Base-by-base conservation (phyloP, 2,888 invertebrate species). In the Pollenia angustigena region DNA sequence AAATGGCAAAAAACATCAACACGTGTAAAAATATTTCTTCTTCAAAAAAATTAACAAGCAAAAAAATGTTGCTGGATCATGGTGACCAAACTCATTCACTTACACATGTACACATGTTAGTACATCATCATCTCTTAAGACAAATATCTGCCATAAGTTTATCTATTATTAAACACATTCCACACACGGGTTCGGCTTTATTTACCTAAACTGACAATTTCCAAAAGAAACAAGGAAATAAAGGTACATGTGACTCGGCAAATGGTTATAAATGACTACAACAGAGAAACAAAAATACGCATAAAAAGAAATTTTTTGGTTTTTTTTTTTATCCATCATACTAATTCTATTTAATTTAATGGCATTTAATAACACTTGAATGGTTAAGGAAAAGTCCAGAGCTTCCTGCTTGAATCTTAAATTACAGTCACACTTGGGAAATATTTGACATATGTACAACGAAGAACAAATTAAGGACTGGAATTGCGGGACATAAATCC, bases 1-100 rank as follows among this genome's bases (percentile, higher is more conserved):
- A 54, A 85, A 80, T 85, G 42, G 74, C 18, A 56, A 18, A 56
- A 80, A 80, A 44, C 56, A 40, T 54, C 60, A 62, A 54, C 74
- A 74, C 68, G 54, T 84, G 74, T 62, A 60, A 42, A 56, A 60
- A 60, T 18, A 56, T 62, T 76, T 54, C 4, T 11, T 12, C 56
- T 11, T 3, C 16, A 69, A 52, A 71, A 68, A 12, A 8, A 14
- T 12, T 54, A 32, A 32, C 32, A 32, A 0, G 32, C 11, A 44
- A 71, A 56, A 66, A 69, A 68, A 80, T 62, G 71, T 69, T 85
- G 85, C 75, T 62, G 69, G 50, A 23, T 81, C 80, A 85, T 81
- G 80, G 56, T 76, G 85, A 81, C 62, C 71, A 16, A 32, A 6
- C 32, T 4, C 32, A 32, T 32, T 32, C 32, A 32, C 6, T 32